Conservation (phyloP, 1,140 invertebrate genomes). For the Lucilia cuprina region DNA sequence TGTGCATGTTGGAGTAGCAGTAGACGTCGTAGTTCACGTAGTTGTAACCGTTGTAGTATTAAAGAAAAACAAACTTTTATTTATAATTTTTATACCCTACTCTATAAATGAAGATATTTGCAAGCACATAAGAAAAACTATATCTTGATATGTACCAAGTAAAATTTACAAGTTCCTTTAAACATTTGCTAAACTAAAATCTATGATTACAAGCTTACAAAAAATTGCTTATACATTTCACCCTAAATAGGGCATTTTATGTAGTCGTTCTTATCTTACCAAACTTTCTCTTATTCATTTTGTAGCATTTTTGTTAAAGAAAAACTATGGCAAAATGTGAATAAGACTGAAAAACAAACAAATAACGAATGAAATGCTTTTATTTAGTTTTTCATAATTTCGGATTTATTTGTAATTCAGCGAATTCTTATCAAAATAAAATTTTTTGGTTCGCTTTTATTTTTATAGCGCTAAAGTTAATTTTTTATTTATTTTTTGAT, state of each 20-base stretch:
- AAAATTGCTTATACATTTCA: too few species aligned
- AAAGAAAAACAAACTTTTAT: constrained; percentile 15
- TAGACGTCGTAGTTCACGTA: not conserved
- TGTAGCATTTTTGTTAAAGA: not conserved
- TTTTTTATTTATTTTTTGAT: not conserved
- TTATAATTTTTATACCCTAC: not conserved
- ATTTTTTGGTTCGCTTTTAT: not conserved
- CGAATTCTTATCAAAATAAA: constrained; percentile 32
- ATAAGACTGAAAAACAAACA: not conserved
- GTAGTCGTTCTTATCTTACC: too few species aligned
- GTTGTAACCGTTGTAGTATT: not conserved
- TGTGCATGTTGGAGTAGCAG: not conserved
- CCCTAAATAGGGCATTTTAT: too few species aligned
- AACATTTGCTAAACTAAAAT: too few species aligned
- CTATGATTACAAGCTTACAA: too few species aligned
- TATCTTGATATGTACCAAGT: too few species aligned
- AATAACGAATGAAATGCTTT: not conserved
- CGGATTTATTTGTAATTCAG: constrained; percentile 29
- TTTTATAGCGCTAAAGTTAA: constrained; percentile 1
- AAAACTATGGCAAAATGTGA: not conserved
- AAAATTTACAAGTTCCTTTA: too few species aligned
- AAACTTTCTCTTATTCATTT: too few species aligned
- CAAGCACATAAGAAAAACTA: too few species aligned
- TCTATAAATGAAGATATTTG: too few species aligned
- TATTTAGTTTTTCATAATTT: constrained; percentile 32